Evolutionary conservation across 2,888 invertebrate genomes (phyloP), one percentile per base, ranked within the genome.

Genomic region (Heliconius erato): DNA sequence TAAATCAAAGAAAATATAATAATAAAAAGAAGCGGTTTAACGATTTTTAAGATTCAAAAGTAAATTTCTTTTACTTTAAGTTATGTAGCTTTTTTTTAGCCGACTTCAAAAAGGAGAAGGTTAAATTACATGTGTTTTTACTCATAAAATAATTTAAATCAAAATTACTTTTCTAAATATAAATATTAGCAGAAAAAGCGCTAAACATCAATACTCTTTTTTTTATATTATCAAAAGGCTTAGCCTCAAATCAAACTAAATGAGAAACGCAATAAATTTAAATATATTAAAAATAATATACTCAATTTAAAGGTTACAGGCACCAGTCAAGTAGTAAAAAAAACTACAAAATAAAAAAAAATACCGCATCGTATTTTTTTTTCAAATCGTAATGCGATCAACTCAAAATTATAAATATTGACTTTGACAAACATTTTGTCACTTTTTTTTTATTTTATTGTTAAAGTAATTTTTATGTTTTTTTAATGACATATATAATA

Each of bases 401-500:
- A 59, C 59, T 32, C 74, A 12, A 32, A 74, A 54, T 28, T 26
- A n/a, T 19, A 26, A 28, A 28, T 28, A 67, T 6, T 28, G n/a
- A 63, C 67, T 67, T 19, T 28, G 2, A 26, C 12, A 40, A 63
- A 19, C 12, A n/a, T n/a, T 35, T 26, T 9, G 49, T 16, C 5
- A 16, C 4, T 16, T 16, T 49, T 49, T 63, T 12, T 12, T 3
- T 9, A 59, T 63, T 11, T 63, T n/a, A 63, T 71, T 26, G 2
- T 32, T 81, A 59, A 74, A 71, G 69, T 63, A 23, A 23, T 14
- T 49, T 68, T 78, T 19, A 49, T 3, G n/a, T 40, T 26, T 49
- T 32, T 65, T 28, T 12, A 68, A 78, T 44, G 44, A 49, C 23
- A 68, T 23, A 67, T 74, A 79, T 69, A 79, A 63, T 74, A 82